These are phyloP conservation scores for Helicoverpa armigera DNA, from an alignment of 1,140 invertebrate genomes.

Conservation along the genomic window DNA sequence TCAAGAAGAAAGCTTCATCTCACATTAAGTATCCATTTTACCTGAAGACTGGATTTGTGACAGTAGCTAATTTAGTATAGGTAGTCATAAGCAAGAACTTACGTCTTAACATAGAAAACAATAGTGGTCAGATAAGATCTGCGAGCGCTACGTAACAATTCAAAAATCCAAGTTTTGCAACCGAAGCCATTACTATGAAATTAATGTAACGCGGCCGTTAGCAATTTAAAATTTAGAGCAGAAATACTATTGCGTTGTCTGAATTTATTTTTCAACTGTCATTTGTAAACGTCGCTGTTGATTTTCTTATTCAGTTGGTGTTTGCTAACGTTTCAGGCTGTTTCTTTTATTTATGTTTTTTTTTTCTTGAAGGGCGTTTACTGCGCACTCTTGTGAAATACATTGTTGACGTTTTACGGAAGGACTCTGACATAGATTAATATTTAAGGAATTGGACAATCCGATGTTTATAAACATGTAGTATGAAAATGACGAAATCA, in stretches of 20 bases:
- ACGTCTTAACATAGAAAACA: conserved; percentile 14
- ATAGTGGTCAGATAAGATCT: conserved; percentile 35
- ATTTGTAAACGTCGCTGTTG: conserved; percentile 70
- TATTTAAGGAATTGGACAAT: not conserved
- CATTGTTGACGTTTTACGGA: not conserved
- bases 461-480: not conserved
- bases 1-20: no score
- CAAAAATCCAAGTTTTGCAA: conserved; percentile 53
- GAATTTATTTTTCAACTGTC: conserved; percentile 65
- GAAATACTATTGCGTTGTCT: conserved; percentile 66
- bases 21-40: no score
- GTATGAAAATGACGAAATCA: not conserved
- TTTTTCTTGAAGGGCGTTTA: conserved; percentile 26
- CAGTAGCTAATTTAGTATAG: not conserved
- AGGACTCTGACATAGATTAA: conserved; percentile 7
- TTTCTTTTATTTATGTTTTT: conserved; percentile 39
- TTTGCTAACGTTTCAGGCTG: conserved; percentile 48
- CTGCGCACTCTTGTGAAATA: conserved; percentile 24
- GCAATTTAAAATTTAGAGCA: conserved; percentile 80
- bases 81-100: not conserved
- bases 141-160: conserved; percentile 48
- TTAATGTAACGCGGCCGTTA: conserved; percentile 76
- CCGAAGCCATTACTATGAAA: conserved; percentile 61
- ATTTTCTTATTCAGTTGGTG: conserved; percentile 72
- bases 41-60: no score